A percentile compares a stretch with the other conserved stretches of the same genome.
phyloP scores from a whole-genome alignment of 2,113 vertebrate species.

The Stegastes partitus region DNA sequence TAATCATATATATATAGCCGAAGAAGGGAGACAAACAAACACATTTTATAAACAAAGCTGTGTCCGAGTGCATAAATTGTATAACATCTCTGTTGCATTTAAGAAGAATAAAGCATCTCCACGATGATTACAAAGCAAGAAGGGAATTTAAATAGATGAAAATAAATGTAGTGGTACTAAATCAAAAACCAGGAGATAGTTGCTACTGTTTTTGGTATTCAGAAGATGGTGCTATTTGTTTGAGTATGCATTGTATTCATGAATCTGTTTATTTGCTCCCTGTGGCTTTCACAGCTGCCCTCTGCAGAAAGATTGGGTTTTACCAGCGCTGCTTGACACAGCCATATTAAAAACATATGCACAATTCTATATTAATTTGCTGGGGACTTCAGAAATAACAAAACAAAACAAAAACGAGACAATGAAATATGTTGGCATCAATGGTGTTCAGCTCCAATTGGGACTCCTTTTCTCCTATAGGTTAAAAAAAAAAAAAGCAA shows the following conservation, averaged over 20 bases:
- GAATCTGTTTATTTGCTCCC: conserved; percentile 80
- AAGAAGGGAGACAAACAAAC: not conserved
- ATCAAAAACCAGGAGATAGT: conserved; percentile 72
- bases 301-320: conserved; percentile 73
- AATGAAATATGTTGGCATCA: conserved; percentile 42
- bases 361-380: conserved; percentile 67
- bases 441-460: conserved; percentile 23
- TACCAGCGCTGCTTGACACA: conserved; percentile 70
- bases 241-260: conserved; percentile 82
- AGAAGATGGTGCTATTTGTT: conserved; percentile 85
- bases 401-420: not conserved
- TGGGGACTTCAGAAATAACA: not conserved
- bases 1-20: conserved; percentile 15
- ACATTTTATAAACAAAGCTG: conserved; percentile 41
- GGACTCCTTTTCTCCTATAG: conserved; percentile 9
- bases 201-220: conserved; percentile 80
- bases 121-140: conserved; percentile 58
- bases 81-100: conserved; percentile 49
- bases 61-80: conserved; percentile 29
- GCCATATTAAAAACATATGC: conserved; percentile 65
- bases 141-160: conserved; percentile 67
- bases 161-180: conserved; percentile 65
- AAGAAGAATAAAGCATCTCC: conserved; percentile 36
- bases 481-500: conserved; percentile 30
- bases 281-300: conserved; percentile 74